Base-by-base conservation (phyloP, 2,888 invertebrate genomes). In the Atherix ibis region DNA sequence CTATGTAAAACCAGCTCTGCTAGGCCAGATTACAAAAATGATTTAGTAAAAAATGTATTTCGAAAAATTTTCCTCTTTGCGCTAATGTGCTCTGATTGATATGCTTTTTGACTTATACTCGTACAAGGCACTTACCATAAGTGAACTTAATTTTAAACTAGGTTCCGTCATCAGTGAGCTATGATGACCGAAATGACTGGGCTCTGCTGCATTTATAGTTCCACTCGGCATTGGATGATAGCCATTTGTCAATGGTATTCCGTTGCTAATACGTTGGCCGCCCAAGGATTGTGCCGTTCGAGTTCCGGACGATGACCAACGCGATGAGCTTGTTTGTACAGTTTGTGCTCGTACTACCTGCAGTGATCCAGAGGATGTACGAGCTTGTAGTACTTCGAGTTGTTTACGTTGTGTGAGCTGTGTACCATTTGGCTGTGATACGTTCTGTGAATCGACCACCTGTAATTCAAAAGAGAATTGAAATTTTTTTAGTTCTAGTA, bases 371-470 rank as follows among this genome's bases (percentile, higher is more conserved):
- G 53, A 51, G 28, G 77, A 73, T 40, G 70, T 71, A 52, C 71
- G 73, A 34, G 75, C 70, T 51, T 77, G 70, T 44, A 77, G 66
- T 47, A 80, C 77, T 58, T 80, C 79, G 64, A 79, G 67, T 46
- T 62, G 59, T 49, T 62, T 62, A 41, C 60, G 54, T 47, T 62
- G 56, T 44, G 55, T 54, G 44, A 55, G 58, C 44, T 59, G 57
- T 41, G 52, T 58, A 47, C 62, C 61, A 39, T 62, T 58, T 33
- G 58, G 57, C 46, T 59, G 56, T 48, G 58, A 54, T 38, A 62
- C 53, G 44, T 62, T 61, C 52, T 61, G 56, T 44, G 60, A 61
- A 48, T 61, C 58, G 47, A 61, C 58, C 51, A 62, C 59, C 61
- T 62, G 48, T 31, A 48, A 46, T 34, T 6, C 18, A 26, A 26